Evolutionary conservation across 2,797 vertebrate genomes (phyloP).

Genomic region (Rhinatrema bivittatum): DNA sequence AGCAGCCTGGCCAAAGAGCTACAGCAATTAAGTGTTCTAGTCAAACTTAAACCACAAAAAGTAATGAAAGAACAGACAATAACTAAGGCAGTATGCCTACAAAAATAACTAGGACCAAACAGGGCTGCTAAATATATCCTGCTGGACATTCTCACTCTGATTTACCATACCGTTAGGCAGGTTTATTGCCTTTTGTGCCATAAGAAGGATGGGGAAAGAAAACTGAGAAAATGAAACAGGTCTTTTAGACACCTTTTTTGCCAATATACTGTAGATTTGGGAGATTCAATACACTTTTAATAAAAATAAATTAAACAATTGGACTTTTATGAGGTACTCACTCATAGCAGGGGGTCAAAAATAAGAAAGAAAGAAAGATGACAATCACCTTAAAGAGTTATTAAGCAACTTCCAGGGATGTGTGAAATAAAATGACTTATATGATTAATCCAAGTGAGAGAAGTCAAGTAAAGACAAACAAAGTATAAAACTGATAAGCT

Average conservation of each 20-base stretch:
- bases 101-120: too few species aligned
- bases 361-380: constrained; percentile 2
- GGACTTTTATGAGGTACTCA: constrained; percentile 1
- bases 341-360: constrained; percentile 15
- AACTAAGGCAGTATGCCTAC: too few species aligned
- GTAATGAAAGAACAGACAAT: too few species aligned
- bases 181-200: background rate
- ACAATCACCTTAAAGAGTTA: constrained; percentile 8
- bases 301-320: constrained; percentile 20
- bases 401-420: constrained; percentile 13
- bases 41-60: too few species aligned
- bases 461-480: constrained; percentile 11
- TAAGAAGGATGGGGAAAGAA: background rate
- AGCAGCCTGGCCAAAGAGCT: too few species aligned
- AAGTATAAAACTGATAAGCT: constrained; percentile 8
- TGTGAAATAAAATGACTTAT: constrained; percentile 25
- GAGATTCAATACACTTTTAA: background rate
- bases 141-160: too few species aligned
- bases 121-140: too few species aligned
- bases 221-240: background rate
- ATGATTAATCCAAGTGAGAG: constrained; percentile 15
- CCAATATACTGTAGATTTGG: background rate
- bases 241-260: background rate
- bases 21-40: too few species aligned
- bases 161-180: background rate